phyloP scores from a whole-genome alignment of 1,140 invertebrate species.

The Trachymyrmex cornetzi region DNA sequence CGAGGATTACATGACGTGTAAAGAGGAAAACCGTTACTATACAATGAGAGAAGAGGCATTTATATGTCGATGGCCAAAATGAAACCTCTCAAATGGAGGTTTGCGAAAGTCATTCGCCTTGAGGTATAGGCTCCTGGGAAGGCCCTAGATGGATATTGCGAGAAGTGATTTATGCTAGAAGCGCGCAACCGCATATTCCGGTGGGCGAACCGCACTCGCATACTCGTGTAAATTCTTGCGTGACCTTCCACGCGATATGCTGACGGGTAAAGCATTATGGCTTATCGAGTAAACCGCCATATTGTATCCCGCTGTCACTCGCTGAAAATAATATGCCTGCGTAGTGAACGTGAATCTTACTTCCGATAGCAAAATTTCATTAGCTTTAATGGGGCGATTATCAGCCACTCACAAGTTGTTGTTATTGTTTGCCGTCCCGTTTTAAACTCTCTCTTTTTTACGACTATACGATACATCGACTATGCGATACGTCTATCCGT shows the following conservation, averaged over 20 bases:
- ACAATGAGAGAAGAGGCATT: constrained; percentile 18
- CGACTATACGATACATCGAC: background rate
- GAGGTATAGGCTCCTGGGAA: constrained; percentile 73
- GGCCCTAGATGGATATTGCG: constrained; percentile 83
- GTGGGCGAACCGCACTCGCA: constrained; percentile 73
- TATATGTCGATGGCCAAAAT: constrained; percentile 46
- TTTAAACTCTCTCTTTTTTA: background rate
- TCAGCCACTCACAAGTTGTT: background rate
- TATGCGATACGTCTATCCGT: constrained; percentile 17
- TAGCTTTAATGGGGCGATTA: background rate
- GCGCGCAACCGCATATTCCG: constrained; percentile 83
- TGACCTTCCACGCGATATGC: constrained; percentile 51
- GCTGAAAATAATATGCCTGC: constrained; percentile 7
- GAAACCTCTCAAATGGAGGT: constrained; percentile 59
- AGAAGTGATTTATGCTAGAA: constrained; percentile 84
- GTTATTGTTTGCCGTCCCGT: background rate
- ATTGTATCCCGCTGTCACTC: constrained; percentile 42
- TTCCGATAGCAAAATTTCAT: constrained; percentile 44
- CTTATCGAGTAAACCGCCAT: constrained; percentile 53
- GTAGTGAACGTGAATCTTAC: constrained; percentile 1
- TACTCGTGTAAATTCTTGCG: constrained; percentile 59
- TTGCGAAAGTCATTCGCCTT: constrained; percentile 77
- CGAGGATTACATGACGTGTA: constrained; percentile 15
- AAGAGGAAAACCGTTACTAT: background rate
- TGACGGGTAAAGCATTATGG: constrained; percentile 44